Evolutionary conservation across 2,113 vertebrate species (phyloP), one percentile per base, ranked within the genome.

Genomic region (Xenopus borealis): DNA sequence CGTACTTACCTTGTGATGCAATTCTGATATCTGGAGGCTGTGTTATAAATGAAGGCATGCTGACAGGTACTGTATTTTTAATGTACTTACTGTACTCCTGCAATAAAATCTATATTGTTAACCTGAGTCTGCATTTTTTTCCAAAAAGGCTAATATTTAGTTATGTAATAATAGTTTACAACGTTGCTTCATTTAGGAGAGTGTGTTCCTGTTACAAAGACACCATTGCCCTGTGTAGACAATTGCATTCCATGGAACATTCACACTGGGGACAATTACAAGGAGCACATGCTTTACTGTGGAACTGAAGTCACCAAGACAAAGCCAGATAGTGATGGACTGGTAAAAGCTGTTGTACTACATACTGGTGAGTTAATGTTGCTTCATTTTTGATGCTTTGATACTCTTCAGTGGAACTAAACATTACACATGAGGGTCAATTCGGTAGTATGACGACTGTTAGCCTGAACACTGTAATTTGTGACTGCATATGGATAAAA

Each of bases 161-260:
- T 40, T 40, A 40, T 40, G 33, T 9, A 40, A 40, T 40, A 40
- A 2, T 40, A 40, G 8, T 6, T 40, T 40, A 40, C 33, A 27
- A 40, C 33, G 3, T 40, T 40, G 33, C 8, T 40, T 16, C 6
- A 9, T 50, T 10, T 80, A 90, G 90, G 88, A 73, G 89, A 91
- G 83, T 89, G 88, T 59, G 83, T 87, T 70, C 88, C 85, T 0
- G 83, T 92, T n/a, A 88, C 82, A 30, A 92, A 92, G 80, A 86
- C 80, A 0, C 71, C 86, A 5, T 63, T 91, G 78, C 83, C 86
- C 1, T 55, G 75, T 0, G 1, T 0, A 0, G 83, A 87, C 47
- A 81, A 71, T 7, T 68, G n/a, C 0, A 63, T 50, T 69, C 79
- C 87, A 27, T 91, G 91, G 91, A 90, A 90, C 75, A 69, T 61